Evolutionary conservation across 64 coral and sea anemone genomes (phyloP).

Genomic region (Exaiptasia diaphana): DNA sequence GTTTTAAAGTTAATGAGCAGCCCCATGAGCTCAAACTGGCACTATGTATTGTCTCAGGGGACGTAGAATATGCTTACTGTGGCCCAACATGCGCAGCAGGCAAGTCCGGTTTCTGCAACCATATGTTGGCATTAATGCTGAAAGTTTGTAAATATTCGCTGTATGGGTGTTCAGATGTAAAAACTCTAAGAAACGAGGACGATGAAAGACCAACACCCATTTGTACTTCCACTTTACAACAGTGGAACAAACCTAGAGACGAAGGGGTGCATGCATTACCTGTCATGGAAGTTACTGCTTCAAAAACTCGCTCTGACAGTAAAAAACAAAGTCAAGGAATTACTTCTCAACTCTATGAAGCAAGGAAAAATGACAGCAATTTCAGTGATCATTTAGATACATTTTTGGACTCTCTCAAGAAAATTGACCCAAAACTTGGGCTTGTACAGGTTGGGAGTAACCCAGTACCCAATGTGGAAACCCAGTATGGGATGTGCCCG

Average conservation of each 20-base stretch:
- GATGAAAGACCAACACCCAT: constrained; percentile 12
- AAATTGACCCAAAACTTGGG: neutral
- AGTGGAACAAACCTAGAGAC: constrained; percentile 40
- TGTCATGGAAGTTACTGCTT: constrained; percentile 34
- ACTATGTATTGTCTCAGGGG: constrained; percentile 8
- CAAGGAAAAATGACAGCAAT: neutral
- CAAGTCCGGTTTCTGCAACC: neutral
- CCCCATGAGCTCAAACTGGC: constrained; percentile 2
- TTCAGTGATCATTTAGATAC: neutral
- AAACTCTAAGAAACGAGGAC: constrained; percentile 16
- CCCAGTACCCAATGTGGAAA: neutral
- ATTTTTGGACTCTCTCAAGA: neutral
- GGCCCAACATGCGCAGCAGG: neutral
- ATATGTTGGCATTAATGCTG: constrained; percentile 40
- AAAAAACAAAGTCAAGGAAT: neutral
- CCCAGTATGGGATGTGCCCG: constrained; percentile 20
- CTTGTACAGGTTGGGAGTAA: neutral
- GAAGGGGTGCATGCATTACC: constrained; percentile 21
- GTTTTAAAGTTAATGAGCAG: neutral
- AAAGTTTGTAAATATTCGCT: neutral
- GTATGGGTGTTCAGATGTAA: constrained; percentile 14
- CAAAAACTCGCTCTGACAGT: neutral
- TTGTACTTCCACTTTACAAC: constrained; percentile 38
- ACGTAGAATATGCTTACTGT: neutral
- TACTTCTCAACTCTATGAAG: neutral